Percentiles rank a stretch among this genome's conserved stretches.
Evolutionary conservation across 2,888 invertebrate genomes (phyloP).

Genomic region (Catocala nupta): DNA sequence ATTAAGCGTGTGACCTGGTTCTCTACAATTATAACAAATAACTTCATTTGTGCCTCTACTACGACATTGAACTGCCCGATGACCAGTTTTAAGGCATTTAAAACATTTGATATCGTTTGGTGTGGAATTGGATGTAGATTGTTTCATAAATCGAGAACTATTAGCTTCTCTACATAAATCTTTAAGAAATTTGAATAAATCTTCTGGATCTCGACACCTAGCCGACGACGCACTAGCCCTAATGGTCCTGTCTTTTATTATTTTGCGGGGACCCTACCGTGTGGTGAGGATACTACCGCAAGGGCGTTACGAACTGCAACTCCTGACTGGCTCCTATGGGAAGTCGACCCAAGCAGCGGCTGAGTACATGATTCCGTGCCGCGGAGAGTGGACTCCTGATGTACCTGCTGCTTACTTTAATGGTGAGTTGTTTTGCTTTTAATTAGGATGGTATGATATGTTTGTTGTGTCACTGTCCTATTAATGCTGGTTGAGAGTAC

Average conservation of each 20-base stretch:
- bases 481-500: too few relatives aligned
- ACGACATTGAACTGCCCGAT: neutral
- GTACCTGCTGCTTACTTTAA: too few relatives aligned
- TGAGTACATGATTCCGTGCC: too few relatives aligned
- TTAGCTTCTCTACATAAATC: slow-evolving; percentile 19
- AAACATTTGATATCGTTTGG: slow-evolving; percentile 1
- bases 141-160: neutral
- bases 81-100: neutral
- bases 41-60: neutral
- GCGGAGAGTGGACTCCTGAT: too few relatives aligned
- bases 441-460: too few relatives aligned
- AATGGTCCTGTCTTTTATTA: slow-evolving; percentile 2
- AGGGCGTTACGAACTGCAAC: too few relatives aligned
- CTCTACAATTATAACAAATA: slow-evolving; percentile 5
- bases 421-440: too few relatives aligned
- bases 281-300: too few relatives aligned
- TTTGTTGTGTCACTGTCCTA: too few relatives aligned
- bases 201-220: neutral
- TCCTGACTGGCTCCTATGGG: too few relatives aligned
- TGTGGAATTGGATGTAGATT: neutral
- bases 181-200: slow-evolving; percentile 21
- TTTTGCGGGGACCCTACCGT: too few relatives aligned
- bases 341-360: too few relatives aligned
- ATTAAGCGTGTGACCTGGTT: neutral
- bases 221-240: neutral